These are phyloP conservation scores for Poecile atricapillus DNA, from an alignment of 2,113 vertebrate species.

Conservation along the genomic window DNA sequence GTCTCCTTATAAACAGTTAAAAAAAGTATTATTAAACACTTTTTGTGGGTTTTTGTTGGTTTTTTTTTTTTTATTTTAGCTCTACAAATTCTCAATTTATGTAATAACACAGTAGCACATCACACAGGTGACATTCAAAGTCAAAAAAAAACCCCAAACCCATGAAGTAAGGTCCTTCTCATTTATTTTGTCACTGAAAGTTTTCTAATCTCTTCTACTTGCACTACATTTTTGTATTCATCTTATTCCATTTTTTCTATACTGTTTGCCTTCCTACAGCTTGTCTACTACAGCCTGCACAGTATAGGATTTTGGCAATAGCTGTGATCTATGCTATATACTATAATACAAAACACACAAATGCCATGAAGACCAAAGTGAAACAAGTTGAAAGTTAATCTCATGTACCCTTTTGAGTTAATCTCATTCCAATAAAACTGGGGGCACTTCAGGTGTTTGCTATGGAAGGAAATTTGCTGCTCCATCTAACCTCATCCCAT, in stretches of 20 bases:
- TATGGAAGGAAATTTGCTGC: not conserved
- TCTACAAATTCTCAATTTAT: not conserved
- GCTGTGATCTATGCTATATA: not conserved
- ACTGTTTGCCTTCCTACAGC: not conserved
- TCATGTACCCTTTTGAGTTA: not conserved
- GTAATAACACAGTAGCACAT: not conserved
- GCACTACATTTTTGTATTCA: not conserved
- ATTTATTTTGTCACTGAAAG: not conserved
- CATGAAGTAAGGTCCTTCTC: not conserved
- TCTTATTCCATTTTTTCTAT: not conserved
- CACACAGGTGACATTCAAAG: not conserved
- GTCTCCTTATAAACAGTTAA: not conserved
- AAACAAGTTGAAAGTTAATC: not conserved
- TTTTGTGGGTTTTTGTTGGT: not conserved
- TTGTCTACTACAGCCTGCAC: not conserved
- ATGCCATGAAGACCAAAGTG: not conserved
- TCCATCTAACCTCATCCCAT: not conserved
- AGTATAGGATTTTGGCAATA: not conserved
- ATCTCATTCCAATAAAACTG: not conserved
- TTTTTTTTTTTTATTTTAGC: not conserved
- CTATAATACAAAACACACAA: not conserved
- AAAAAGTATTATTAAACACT: not conserved
- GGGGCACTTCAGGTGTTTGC: not conserved
- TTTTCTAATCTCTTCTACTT: not conserved
- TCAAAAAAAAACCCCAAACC: accelerated